phyloP scores from a whole-genome alignment of 2,888 invertebrate species.

The Orthosia gracilis region DNA sequence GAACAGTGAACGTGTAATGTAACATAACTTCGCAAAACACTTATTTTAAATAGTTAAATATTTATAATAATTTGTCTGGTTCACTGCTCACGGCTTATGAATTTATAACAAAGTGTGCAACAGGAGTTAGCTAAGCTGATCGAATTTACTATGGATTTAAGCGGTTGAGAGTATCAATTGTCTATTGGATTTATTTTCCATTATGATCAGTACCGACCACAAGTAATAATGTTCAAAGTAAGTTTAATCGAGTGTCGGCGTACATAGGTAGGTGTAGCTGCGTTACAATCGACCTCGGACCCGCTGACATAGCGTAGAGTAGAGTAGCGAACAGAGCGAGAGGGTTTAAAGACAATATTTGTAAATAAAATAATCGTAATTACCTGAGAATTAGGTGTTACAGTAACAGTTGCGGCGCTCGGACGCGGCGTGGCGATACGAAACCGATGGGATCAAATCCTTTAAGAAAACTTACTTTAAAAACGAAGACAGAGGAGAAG shows the following conservation, averaged over 20 bases:
- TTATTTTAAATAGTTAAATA: slow-evolving; percentile 71
- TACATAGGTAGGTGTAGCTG: slow-evolving; percentile 84
- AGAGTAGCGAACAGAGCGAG: slow-evolving; percentile 91
- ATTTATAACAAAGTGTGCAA: slow-evolving; percentile 78
- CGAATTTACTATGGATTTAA: slow-evolving; percentile 91
- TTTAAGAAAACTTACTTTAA: slow-evolving; percentile 90
- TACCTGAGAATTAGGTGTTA: slow-evolving; percentile 88
- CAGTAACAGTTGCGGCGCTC: slow-evolving; percentile 80
- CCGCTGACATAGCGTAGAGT: slow-evolving; percentile 89
- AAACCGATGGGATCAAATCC: slow-evolving; percentile 92
- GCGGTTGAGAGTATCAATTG: slow-evolving; percentile 87
- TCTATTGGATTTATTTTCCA: slow-evolving; percentile 84
- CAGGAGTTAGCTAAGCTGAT: slow-evolving; percentile 88
- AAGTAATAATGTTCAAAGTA: slow-evolving; percentile 85
- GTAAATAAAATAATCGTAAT: slow-evolving; percentile 91
- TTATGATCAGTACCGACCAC: slow-evolving; percentile 85
- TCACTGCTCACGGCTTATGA: slow-evolving; percentile 77
- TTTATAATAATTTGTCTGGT: slow-evolving; percentile 67
- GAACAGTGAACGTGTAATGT: slow-evolving; percentile 75
- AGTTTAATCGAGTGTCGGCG: slow-evolving; percentile 82
- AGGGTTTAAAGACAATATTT: slow-evolving; percentile 92
- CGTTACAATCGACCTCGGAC: slow-evolving; percentile 86
- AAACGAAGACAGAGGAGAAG: slow-evolving; percentile 83
- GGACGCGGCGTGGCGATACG: slow-evolving; percentile 83
- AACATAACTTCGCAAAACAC: slow-evolving; percentile 64